Conservation (phyloP, 2,888 invertebrate species). For the Agonopterix heracliana region DNA sequence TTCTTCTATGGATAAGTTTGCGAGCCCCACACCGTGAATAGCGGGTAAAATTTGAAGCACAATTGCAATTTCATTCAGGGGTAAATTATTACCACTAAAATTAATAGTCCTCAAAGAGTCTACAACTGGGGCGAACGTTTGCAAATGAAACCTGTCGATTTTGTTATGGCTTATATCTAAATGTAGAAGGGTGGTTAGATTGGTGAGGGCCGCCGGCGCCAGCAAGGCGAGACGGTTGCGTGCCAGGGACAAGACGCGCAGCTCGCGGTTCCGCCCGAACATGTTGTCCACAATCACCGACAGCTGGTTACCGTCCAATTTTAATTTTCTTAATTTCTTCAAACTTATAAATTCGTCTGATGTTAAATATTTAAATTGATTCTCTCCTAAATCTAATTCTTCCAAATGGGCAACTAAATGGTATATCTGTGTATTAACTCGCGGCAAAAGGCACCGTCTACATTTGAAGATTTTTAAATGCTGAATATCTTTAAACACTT, state of each 20-base stretch:
- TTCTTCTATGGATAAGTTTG: constrained; percentile 74
- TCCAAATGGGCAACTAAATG: constrained; percentile 83
- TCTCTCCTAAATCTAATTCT: constrained; percentile 85
- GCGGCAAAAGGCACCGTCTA: constrained; percentile 81
- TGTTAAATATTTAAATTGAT: constrained; percentile 84
- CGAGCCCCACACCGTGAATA: constrained; percentile 75
- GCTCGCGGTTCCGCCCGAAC: constrained; percentile 75
- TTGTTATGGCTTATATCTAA: constrained; percentile 87
- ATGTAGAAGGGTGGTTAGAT: constrained; percentile 80
- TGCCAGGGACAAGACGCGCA: constrained; percentile 77
- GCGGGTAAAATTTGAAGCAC: constrained; percentile 76
- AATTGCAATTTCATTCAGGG: constrained; percentile 72
- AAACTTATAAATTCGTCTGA: constrained; percentile 83
- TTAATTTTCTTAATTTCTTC: constrained; percentile 78
- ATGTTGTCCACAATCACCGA: constrained; percentile 84
- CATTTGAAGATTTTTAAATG: constrained; percentile 83
- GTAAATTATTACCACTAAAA: constrained; percentile 82
- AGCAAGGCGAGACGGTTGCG: constrained; percentile 85
- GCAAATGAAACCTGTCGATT: constrained; percentile 80
- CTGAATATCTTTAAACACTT: constrained; percentile 86
- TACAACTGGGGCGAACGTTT: constrained; percentile 77
- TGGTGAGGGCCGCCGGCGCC: constrained; percentile 83
- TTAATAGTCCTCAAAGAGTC: constrained; percentile 79
- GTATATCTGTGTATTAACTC: constrained; percentile 87
- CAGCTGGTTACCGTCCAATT: constrained; percentile 85